Evolutionary conservation across 37 sponge, comb jelly and placozoan genomes (phyloP).

Genomic region (Axinella damicornis): DNA sequence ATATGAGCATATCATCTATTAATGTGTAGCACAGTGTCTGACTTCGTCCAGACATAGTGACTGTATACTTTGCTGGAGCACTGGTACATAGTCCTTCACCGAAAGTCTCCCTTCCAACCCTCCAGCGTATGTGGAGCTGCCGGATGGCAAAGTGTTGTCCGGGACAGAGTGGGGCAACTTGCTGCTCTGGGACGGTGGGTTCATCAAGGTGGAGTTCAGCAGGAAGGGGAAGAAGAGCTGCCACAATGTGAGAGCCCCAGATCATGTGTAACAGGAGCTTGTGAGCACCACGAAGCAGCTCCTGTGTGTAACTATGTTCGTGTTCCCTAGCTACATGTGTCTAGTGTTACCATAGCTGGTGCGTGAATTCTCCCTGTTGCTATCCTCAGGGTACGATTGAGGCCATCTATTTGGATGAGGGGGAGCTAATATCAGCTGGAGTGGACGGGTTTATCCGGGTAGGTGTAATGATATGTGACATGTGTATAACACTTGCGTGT

Average conservation of each 20-base stretch:
- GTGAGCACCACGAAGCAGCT: too few species aligned
- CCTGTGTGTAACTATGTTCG: background rate
- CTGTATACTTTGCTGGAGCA: too few species aligned
- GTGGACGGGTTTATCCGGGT: slow-evolving; percentile 93
- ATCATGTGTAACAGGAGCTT: background rate
- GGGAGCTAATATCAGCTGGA: slow-evolving; percentile 97
- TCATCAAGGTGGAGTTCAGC: slow-evolving; percentile 96
- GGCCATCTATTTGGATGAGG: slow-evolving; percentile 93
- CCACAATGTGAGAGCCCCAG: slow-evolving; percentile 74
- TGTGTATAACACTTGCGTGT: background rate
- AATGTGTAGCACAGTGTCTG: too few species aligned
- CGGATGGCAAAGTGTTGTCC: slow-evolving; percentile 98
- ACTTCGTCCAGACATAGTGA: too few species aligned
- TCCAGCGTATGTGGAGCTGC: slow-evolving; percentile 95
- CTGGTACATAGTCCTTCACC: too few species aligned
- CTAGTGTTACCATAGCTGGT: background rate
- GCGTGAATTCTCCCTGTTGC: background rate
- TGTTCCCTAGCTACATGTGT: background rate
- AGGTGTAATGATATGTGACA: background rate
- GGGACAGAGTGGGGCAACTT: slow-evolving; percentile 99
- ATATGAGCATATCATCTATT: too few species aligned
- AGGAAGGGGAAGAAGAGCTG: slow-evolving; percentile 92
- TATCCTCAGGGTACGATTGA: slow-evolving; percentile 83
- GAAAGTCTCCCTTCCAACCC: too few species aligned
- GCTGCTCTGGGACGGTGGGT: slow-evolving; percentile 99